Percentiles rank a stretch among this genome's conserved stretches.
Conservation (phyloP, 1,140 invertebrate species). For the Macrobrachium nipponense region DNA sequence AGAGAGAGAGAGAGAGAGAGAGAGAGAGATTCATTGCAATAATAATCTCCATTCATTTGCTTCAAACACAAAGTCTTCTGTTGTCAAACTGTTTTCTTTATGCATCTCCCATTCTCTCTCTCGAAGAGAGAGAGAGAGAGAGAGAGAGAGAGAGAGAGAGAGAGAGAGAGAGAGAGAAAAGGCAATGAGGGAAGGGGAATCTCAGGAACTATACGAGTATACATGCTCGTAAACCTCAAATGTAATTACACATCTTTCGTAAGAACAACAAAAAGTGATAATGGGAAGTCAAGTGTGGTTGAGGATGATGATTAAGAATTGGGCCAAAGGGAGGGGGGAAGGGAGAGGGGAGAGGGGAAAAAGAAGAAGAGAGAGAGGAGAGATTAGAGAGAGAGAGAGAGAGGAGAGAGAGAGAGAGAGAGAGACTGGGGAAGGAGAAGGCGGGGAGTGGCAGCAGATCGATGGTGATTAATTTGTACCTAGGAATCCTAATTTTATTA, state of each 20-base stretch:
- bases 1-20: background rate
- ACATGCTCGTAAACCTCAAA: background rate
- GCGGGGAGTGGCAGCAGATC: background rate
- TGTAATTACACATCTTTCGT: background rate
- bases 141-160: constrained; percentile 5
- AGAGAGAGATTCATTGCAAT: too few relatives aligned
- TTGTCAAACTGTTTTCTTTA: too few relatives aligned
- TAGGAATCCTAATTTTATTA: too few relatives aligned
- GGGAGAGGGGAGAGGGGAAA: background rate
- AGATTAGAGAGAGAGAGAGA: background rate
- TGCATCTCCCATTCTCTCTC: too few relatives aligned
- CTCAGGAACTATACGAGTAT: too few relatives aligned
- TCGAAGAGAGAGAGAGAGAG: constrained; percentile 8
- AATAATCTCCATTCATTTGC: too few relatives aligned
- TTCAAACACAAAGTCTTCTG: too few relatives aligned
- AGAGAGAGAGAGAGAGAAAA: constrained; percentile 1
- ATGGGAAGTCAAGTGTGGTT: background rate
- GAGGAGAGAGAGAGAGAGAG: background rate
- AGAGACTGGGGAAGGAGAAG: background rate
- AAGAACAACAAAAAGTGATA: background rate
- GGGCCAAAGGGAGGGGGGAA: too few relatives aligned
- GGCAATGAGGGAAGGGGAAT: background rate
- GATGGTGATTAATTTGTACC: too few relatives aligned
- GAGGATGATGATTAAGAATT: constrained; percentile 1
- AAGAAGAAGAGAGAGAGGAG: background rate